A percentile compares a stretch with the other conserved stretches of the same genome.
These are phyloP conservation scores for Ailuropoda melanoleuca DNA, from an alignment of 2,113 vertebrate species.

Conservation along the genomic window DNA sequence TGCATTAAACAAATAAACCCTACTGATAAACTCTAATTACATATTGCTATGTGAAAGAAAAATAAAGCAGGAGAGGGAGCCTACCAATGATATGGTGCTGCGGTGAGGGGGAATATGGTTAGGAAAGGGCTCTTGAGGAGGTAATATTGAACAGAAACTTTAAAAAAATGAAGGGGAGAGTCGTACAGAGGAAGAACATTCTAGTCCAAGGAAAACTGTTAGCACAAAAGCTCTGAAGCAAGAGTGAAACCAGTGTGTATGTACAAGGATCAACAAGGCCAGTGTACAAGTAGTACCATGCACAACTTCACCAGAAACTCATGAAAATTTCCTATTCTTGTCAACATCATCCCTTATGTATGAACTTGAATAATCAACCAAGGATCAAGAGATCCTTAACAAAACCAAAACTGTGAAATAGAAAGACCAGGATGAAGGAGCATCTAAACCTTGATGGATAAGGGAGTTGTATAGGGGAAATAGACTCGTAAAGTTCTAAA, in stretches of 20 bases:
- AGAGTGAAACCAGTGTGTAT: background rate
- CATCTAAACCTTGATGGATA: background rate
- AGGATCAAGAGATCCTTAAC: background rate
- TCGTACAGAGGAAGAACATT: background rate
- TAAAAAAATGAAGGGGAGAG: background rate
- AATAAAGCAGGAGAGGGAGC: background rate
- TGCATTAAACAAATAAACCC: background rate
- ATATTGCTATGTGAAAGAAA: background rate
- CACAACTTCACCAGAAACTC: background rate
- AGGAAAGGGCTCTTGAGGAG: no score
- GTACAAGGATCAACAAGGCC: background rate
- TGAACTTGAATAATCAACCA: background rate
- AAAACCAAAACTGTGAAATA: background rate
- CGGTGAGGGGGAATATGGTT: no score
- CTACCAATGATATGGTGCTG: background rate
- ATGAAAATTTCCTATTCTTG: background rate
- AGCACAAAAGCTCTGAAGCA: background rate
- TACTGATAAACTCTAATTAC: background rate
- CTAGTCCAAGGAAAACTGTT: background rate
- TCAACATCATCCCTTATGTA: background rate
- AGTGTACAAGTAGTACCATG: background rate
- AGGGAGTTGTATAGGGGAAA: background rate
- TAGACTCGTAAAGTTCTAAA: background rate
- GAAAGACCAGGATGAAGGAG: background rate
- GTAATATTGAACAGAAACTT: background rate